Conservation (phyloP, 1,140 invertebrate species). For the Aphis craccivora region DNA sequence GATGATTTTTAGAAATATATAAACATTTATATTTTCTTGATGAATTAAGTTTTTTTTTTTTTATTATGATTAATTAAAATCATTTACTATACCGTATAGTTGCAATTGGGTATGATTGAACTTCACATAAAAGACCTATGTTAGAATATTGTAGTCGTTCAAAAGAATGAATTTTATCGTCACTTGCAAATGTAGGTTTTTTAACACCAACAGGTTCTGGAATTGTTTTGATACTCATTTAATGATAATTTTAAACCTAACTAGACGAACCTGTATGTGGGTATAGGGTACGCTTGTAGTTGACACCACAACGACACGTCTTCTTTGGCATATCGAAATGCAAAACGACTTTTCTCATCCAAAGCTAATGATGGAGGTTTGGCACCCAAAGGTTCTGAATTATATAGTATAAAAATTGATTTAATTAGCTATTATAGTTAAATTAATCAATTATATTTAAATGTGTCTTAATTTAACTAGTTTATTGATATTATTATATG, state of each 20-base stretch:
- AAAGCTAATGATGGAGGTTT: conserved; percentile 68
- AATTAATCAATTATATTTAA: not conserved
- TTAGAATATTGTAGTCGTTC: conserved; percentile 60
- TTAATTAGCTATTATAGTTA: not conserved
- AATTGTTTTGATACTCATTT: conserved; percentile 57
- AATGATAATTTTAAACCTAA: conserved; percentile 4
- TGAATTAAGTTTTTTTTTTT: not conserved
- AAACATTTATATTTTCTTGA: not conserved
- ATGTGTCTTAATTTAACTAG: not conserved
- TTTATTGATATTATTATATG: not conserved
- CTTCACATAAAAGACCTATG: conserved; percentile 68
- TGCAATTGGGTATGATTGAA: conserved; percentile 78
- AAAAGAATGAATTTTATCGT: conserved; percentile 63
- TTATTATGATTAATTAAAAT: not conserved
- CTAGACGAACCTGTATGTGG: conserved; percentile 67
- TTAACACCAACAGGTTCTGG: conserved; percentile 74
- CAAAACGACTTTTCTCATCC: conserved; percentile 62
- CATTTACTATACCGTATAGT: conserved; percentile 69
- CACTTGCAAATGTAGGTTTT: conserved; percentile 73
- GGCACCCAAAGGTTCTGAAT: conserved; percentile 68
- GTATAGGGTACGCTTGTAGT: conserved; percentile 73
- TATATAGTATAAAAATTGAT: not conserved
- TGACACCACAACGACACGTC: conserved; percentile 67
- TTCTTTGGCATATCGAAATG: conserved; percentile 53
- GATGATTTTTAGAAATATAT: not conserved